Percentiles rank a stretch among this genome's conserved stretches.
Evolutionary conservation across 23 tunicate genomes (phyloP).

Genomic region (Styela plicata): DNA sequence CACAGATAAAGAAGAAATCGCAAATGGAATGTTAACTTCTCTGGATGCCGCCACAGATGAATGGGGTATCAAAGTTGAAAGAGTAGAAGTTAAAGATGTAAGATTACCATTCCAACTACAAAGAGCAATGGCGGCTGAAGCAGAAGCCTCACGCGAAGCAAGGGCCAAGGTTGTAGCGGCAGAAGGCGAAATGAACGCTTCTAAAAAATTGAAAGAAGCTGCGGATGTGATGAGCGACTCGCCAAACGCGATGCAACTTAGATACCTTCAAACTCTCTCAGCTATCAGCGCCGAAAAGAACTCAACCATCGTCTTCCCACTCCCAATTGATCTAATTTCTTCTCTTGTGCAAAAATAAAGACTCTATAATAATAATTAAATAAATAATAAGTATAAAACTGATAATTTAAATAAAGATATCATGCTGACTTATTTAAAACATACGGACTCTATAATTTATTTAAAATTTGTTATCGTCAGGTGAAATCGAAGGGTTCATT

Average conservation of each 20-base stretch:
- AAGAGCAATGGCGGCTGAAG: conserved; percentile 98
- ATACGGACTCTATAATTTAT: too few relatives aligned
- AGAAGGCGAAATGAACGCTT: conserved; percentile 96
- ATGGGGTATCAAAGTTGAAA: conserved; percentile 94
- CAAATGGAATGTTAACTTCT: conserved; percentile 48
- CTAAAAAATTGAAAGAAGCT: conserved; percentile 84
- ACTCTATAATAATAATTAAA: too few relatives aligned
- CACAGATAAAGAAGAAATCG: conserved; percentile 83
- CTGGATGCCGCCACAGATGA: conserved; percentile 85
- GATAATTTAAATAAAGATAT: too few relatives aligned
- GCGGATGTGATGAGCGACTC: conserved; percentile 80
- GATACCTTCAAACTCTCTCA: conserved; percentile 82
- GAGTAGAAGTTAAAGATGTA: conserved; percentile 92
- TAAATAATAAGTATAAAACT: too few relatives aligned
- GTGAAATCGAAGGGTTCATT: too few relatives aligned
- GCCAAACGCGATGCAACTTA: conserved; percentile 90
- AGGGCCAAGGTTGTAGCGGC: conserved; percentile 98
- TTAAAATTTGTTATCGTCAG: too few relatives aligned
- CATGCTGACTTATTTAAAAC: too few relatives aligned
- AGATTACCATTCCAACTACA: conserved; percentile 78
- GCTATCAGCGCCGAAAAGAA: conserved; percentile 94
- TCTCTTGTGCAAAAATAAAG: conserved; percentile 11
- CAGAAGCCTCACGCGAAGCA: conserved; percentile 94
- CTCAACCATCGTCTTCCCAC: conserved; percentile 87
- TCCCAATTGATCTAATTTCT: conserved; percentile 73